Base-by-base conservation (phyloP, 2,888 invertebrate species). In the Elegia similella region DNA sequence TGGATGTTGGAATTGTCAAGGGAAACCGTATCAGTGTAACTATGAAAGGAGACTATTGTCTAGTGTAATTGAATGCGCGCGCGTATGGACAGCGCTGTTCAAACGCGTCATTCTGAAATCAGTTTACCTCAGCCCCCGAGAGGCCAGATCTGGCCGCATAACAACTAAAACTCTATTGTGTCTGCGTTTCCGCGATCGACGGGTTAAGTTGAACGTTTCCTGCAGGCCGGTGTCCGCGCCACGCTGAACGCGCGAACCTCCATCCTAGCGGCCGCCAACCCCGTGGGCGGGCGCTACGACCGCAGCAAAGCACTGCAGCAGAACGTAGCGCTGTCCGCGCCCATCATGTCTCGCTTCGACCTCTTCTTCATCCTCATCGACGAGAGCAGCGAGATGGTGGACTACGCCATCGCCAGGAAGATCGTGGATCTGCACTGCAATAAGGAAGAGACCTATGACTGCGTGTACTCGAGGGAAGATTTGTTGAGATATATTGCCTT, bases 331-430 rank as follows among this genome's bases (percentile, higher is more conserved):
- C 89, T 99, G 13, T 95, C 97, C 0, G 98, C 99, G 0, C 99
- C 99, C 0, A 98, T 99, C 73, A 99, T 99, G 99, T 99, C 99
- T 0, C 94, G 99, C 68, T 99, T 99, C 85, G 99, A 99, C 87
- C 91, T 99, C 13, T 99, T 99, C 92, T 99, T 99, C 88, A 98
- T 99, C 66, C 92, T 99, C 1, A 96, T 99, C 1, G 99, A 99
- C 80, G 99, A 99, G 80, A 97, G 98, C 76, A 88, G 86, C 34
- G 86, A 95, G 90, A 94, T 98, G 68, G 95, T 97, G 0, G 99
- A 99, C 86, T 99, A 98, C 78, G 98, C 99, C 0, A 99, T 99
- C 61, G 99, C 99, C 0, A 94, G 97, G 63, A 96, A 98, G 78
- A 99, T 99, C 58, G 95, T 99, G 0, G 98, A 99, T 76, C 88